Conservation (phyloP, 2,888 invertebrate genomes). For the Thereva unica region DNA sequence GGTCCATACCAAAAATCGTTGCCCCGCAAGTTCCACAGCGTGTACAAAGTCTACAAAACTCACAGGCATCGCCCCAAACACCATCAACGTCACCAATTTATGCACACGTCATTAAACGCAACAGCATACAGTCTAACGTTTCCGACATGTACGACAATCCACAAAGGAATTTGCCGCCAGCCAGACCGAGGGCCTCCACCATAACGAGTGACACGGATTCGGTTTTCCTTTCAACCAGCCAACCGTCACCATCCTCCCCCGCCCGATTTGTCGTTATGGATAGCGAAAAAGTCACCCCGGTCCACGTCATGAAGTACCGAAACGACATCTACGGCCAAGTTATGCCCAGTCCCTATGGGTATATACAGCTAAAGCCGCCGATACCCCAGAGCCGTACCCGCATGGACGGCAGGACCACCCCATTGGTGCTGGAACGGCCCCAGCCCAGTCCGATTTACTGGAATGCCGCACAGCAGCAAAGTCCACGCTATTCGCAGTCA, state of each 20-base stretch:
- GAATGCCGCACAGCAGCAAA: slow-evolving; percentile 50
- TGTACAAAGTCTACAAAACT: slow-evolving; percentile 51
- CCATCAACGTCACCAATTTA: slow-evolving; percentile 50
- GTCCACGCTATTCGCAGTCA: slow-evolving; percentile 41
- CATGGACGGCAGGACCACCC: slow-evolving; percentile 52
- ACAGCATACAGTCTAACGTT: slow-evolving; percentile 52
- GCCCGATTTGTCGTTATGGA: slow-evolving; percentile 53
- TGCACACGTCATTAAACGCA: slow-evolving; percentile 54
- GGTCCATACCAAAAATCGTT: slow-evolving; percentile 43
- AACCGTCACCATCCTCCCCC: slow-evolving; percentile 45
- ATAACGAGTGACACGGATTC: slow-evolving; percentile 47
- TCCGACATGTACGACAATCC: slow-evolving; percentile 53
- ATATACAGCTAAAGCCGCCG: slow-evolving; percentile 45
- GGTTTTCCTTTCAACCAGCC: slow-evolving; percentile 39
- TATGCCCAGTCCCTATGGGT: slow-evolving; percentile 47
- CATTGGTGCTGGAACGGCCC: slow-evolving; percentile 46
- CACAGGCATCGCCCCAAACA: slow-evolving; percentile 24
- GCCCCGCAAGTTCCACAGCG: slow-evolving; percentile 55
- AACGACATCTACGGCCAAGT: slow-evolving; percentile 45
- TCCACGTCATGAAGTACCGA: slow-evolving; percentile 49
- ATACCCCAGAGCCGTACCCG: slow-evolving; percentile 40
- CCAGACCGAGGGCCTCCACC: slow-evolving; percentile 40
- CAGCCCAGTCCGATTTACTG: slow-evolving; percentile 54
- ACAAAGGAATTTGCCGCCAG: slow-evolving; percentile 37
- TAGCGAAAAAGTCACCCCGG: slow-evolving; percentile 51